Conservation (phyloP, 2,797 vertebrate genomes). For the Carcharodon carcharias region DNA sequence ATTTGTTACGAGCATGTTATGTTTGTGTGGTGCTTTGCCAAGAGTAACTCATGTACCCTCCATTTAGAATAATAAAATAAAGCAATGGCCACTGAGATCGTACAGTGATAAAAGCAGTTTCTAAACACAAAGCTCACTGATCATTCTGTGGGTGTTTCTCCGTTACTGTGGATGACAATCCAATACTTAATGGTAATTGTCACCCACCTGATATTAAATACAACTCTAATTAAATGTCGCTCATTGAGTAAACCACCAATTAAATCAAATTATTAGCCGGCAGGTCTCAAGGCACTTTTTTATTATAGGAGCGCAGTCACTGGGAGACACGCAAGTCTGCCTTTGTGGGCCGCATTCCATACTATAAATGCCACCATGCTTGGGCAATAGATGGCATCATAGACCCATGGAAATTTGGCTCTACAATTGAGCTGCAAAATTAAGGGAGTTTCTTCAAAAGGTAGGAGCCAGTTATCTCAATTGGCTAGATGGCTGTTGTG, state of each 20-base stretch:
- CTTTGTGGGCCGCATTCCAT: background rate
- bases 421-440: background rate
- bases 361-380: background rate
- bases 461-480: background rate
- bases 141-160: background rate
- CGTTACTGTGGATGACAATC: background rate
- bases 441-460: background rate
- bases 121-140: background rate
- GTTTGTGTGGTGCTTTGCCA: background rate
- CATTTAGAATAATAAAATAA: background rate
- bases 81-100: background rate
- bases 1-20: background rate
- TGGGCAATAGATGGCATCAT: conserved; percentile 14
- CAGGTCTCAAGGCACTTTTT: background rate
- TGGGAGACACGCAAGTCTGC: background rate
- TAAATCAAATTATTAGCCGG: background rate
- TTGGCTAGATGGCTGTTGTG: background rate
- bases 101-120: background rate
- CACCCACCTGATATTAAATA: background rate
- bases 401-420: background rate
- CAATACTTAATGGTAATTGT: background rate
- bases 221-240: conserved; percentile 12
- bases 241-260: background rate
- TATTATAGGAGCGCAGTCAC: background rate
- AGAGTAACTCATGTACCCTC: background rate